Evolutionary conservation across 2,113 vertebrate species (phyloP).

Genomic region (Spheniscus mendiculus): DNA sequence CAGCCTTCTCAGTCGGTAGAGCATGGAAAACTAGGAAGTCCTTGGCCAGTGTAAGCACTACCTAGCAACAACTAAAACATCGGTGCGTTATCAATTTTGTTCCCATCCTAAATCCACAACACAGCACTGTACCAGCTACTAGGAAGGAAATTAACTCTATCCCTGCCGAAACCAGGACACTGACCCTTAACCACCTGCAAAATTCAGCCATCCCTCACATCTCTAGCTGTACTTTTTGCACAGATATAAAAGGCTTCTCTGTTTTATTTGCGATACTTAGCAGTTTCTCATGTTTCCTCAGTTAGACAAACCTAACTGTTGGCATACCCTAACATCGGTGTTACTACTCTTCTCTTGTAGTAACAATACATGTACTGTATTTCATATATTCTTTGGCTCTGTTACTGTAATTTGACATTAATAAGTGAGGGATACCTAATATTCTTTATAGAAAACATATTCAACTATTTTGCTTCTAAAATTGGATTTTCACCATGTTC

Average conservation of each 20-base stretch:
- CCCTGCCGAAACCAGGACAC: too few relatives aligned
- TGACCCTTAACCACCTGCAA: neutral
- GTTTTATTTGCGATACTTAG: neutral
- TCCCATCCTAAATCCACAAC: too few relatives aligned
- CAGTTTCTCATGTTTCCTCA: neutral
- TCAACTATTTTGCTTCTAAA: neutral
- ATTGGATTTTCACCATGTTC: fast-evolving
- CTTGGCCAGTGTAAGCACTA: too few relatives aligned
- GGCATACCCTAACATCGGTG: neutral
- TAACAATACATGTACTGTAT: fast-evolving
- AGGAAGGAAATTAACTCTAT: too few relatives aligned
- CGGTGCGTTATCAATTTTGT: too few relatives aligned
- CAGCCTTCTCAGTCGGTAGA: too few relatives aligned
- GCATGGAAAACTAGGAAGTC: too few relatives aligned
- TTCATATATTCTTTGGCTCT: neutral
- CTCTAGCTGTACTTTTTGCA: neutral
- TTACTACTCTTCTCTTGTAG: neutral
- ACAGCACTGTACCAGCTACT: too few relatives aligned
- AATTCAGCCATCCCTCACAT: neutral
- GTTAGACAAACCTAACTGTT: neutral
- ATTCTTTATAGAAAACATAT: neutral
- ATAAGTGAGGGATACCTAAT: fast-evolving
- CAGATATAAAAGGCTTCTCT: neutral
- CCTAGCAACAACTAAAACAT: too few relatives aligned
- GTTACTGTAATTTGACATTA: neutral